phyloP scores from a whole-genome alignment of 2,797 vertebrate genomes.

The Euthynnus affinis region DNA sequence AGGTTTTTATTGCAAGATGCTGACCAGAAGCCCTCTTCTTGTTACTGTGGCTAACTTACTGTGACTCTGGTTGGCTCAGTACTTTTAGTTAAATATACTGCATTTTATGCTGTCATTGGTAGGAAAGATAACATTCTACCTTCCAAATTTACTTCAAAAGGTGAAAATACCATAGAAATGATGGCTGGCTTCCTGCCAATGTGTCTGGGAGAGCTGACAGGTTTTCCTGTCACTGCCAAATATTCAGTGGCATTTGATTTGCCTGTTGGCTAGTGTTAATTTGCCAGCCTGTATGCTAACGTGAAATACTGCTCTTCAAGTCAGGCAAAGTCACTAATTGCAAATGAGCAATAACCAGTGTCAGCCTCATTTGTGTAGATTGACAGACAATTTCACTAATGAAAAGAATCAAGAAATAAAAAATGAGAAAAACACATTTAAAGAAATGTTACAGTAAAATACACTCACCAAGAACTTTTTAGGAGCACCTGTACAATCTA shows the following conservation, averaged over 20 bases:
- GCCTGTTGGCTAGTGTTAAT: conserved; percentile 60
- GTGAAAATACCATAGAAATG: conserved; percentile 49
- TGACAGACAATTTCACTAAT: conserved; percentile 7
- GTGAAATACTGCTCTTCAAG: conserved; percentile 34
- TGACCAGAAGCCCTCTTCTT: background rate
- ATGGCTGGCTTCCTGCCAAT: conserved; percentile 44
- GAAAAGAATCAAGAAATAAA: conserved; percentile 4
- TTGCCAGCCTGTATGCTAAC: conserved; percentile 29
- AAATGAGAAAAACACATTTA: background rate
- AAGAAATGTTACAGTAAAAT: too few relatives aligned
- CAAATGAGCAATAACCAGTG: conserved; percentile 14
- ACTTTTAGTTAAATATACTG: conserved; percentile 16
- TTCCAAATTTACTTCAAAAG: conserved; percentile 37
- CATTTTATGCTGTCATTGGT: conserved; percentile 13
- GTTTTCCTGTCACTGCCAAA: conserved; percentile 53
- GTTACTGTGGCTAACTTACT: background rate
- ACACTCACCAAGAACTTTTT: too few relatives aligned
- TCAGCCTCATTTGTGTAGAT: conserved; percentile 34
- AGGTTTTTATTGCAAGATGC: background rate
- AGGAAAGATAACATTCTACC: conserved; percentile 22
- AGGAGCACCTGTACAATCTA: too few relatives aligned
- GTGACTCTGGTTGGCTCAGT: conserved; percentile 4
- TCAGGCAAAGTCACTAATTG: conserved; percentile 51
- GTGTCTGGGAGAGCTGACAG: conserved; percentile 50
- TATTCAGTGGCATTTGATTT: conserved; percentile 56